phyloP scores from a whole-genome alignment of 2,888 invertebrate genomes.

The Leptinotarsa rubiginosa region DNA sequence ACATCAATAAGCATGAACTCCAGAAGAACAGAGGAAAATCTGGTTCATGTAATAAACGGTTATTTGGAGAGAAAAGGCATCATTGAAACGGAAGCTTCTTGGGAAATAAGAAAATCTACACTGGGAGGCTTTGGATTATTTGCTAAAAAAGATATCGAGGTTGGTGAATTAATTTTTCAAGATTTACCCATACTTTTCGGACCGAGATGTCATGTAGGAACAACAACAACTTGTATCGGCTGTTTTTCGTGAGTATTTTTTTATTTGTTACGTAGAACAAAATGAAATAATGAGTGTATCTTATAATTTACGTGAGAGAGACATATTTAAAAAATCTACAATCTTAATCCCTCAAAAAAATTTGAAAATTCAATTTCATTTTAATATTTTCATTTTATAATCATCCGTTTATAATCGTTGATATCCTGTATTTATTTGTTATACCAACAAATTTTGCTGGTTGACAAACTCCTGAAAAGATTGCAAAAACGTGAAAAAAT shows the following conservation, averaged over 20 bases:
- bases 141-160: conserved; percentile 74
- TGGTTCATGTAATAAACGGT: conserved; percentile 45
- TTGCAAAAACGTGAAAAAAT: no score
- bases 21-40: conserved; percentile 36
- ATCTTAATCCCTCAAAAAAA: no score
- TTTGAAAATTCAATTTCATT: no score
- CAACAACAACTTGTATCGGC: conserved; percentile 76
- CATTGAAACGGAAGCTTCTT: conserved; percentile 63
- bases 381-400: no score
- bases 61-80: conserved; percentile 48
- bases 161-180: conserved; percentile 78
- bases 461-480: no score
- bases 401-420: no score
- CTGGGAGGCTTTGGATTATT: conserved; percentile 80
- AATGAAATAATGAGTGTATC: no score
- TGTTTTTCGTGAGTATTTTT: conserved; percentile 69
- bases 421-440: no score
- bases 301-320: no score
- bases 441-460: no score
- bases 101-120: conserved; percentile 73
- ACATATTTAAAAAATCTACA: no score
- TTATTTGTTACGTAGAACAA: background rate
- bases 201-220: conserved; percentile 71
- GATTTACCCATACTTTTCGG: conserved; percentile 80
- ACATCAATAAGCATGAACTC: conserved; percentile 9